phyloP scores from a whole-genome alignment of 2,888 invertebrate genomes.

The Aphodius sticticus region DNA sequence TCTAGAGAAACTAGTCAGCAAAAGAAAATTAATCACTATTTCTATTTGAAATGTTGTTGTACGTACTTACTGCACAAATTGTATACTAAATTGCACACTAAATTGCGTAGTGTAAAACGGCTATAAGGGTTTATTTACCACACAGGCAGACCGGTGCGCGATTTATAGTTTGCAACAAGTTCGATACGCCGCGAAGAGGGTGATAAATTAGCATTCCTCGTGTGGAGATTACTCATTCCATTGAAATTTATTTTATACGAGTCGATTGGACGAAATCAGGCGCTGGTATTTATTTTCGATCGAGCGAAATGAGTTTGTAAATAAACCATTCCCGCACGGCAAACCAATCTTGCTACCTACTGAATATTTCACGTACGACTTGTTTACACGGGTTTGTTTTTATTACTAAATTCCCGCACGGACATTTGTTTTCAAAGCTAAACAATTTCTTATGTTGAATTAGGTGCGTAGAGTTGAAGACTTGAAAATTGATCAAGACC shows the following conservation, averaged over 20 bases:
- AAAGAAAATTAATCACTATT: too few species aligned
- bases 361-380: neutral
- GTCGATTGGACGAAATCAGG: neutral
- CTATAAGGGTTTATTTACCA: constrained; percentile 21
- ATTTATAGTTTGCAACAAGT: constrained; percentile 24
- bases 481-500: too few species aligned
- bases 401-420: neutral
- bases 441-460: neutral
- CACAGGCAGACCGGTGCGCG: neutral
- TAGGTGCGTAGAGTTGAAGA: too few species aligned
- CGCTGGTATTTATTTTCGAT: constrained; percentile 15
- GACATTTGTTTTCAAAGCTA: neutral
- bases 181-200: constrained; percentile 8
- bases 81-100: too few species aligned
- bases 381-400: neutral
- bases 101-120: too few species aligned
- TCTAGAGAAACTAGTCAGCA: too few species aligned
- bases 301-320: constrained; percentile 7
- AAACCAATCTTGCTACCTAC: neutral
- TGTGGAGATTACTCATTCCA: constrained; percentile 10
- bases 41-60: too few species aligned
- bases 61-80: too few species aligned
- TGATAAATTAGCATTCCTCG: constrained; percentile 13
- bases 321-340: neutral
- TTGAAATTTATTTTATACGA: constrained; percentile 11